Evolutionary conservation across 2,113 vertebrate genomes (phyloP), one percentile per base, ranked within the genome.

Genomic region (Tragelaphus imberbis): DNA sequence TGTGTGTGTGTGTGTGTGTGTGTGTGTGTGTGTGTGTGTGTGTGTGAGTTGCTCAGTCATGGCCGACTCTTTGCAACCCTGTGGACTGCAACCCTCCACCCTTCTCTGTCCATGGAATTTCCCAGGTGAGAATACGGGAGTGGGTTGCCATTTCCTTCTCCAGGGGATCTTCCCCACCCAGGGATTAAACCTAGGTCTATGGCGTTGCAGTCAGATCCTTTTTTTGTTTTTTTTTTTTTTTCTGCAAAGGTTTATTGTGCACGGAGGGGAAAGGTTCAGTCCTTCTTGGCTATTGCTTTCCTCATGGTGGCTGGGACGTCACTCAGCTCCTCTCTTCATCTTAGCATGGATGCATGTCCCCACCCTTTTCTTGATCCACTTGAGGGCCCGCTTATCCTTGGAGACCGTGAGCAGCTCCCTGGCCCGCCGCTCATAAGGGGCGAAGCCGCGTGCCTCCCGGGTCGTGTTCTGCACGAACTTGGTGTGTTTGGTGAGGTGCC

Each of bases 371-470:
- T 71, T 71, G 65, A 71, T 71, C 65, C 36, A 23, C 65, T 36
- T 23, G 19, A 71, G 65, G 19, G 65, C 17, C 65, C 2, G 4
- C 65, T 40, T 71, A 10, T 71, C 68, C 68, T 71, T 40, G 19
- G n/a, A 40, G 68, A 23, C 68, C 2, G 0, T 12, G 68, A 71
- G n/a, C 68, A 40, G n/a, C 68, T 71, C 68, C 19, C n/a, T 71
- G 68, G n/a, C 10, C 68, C 5, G 10, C n/a, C 0, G 11, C n/a
- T 71, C n/a, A 23, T 71, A 40, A 40, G 68, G 68, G n/a, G 68
- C 5, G 1, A 23, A 71, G n/a, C 68, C 5, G 0, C n/a, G 12
- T 0, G 2, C 19, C 19, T 40, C 68, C n/a, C n/a, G 21, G n/a
- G 19, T 23, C 0, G 2, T 40, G 65, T 71, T 19, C 65, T 4